Conservation (phyloP, 2,113 vertebrate species). For the Rhinolophus ferrumequinum region DNA sequence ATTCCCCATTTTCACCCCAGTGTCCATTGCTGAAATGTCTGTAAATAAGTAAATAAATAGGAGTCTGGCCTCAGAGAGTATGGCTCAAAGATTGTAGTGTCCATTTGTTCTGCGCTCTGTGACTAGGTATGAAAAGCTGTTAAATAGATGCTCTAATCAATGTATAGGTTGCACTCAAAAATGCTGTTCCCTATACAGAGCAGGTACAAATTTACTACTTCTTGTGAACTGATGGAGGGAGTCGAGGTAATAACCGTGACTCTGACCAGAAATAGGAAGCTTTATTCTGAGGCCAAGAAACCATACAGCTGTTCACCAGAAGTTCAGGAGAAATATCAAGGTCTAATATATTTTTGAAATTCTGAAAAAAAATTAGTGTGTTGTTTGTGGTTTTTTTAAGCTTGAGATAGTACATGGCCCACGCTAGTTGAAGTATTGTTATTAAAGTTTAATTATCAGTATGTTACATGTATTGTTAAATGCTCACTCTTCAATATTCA, state of each 20-base stretch:
- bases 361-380: neutral
- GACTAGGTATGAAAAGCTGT: neutral
- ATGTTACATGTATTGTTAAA: neutral
- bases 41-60: neutral
- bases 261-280: neutral
- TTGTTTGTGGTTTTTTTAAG: slow-evolving; percentile 45
- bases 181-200: neutral
- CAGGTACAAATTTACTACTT: neutral
- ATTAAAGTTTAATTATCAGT: neutral
- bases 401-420: slow-evolving; percentile 22
- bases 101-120: neutral
- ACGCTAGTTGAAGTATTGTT: neutral
- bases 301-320: neutral
- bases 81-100: neutral
- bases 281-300: slow-evolving; percentile 28
- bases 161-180: neutral
- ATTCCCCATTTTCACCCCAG: neutral
- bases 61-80: neutral
- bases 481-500: neutral
- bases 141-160: neutral
- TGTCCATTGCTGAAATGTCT: neutral
- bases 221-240: neutral
- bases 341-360: slow-evolving; percentile 37
- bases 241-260: neutral
- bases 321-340: neutral